Percentiles rank a stretch among this genome's conserved stretches.
Conservation (phyloP, 2,797 vertebrate species). For the Myoxocephalus aenaeus region DNA sequence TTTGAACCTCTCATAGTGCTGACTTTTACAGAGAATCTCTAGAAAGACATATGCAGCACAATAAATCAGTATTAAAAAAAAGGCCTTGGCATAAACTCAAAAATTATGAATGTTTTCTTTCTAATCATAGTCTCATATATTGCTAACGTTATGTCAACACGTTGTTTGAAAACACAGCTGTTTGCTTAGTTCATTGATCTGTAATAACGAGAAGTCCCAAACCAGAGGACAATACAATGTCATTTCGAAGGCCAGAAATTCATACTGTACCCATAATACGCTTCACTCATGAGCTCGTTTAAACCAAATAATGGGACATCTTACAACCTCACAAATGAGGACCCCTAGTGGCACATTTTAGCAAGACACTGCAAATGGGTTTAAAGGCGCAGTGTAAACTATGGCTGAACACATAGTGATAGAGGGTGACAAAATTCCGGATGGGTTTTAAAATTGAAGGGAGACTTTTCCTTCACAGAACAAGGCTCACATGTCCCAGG, state of each 20-base stretch:
- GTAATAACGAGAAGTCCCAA: background rate
- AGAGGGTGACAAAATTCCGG: background rate
- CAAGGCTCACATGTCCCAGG: too few species aligned
- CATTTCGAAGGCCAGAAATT: background rate
- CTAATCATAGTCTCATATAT: background rate
- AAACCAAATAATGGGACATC: background rate
- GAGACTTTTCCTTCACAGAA: too few species aligned
- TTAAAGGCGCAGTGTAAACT: background rate
- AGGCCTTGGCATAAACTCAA: background rate
- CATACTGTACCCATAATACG: background rate
- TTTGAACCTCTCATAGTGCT: background rate
- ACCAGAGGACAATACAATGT: background rate
- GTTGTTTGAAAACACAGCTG: background rate
- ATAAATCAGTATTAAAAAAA: background rate
- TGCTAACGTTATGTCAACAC: background rate
- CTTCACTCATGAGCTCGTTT: background rate
- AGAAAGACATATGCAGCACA: background rate
- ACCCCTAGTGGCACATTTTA: conserved; percentile 9
- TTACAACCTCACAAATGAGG: background rate
- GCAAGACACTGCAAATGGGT: background rate
- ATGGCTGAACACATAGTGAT: background rate
- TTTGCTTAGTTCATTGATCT: background rate
- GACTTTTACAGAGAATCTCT: background rate
- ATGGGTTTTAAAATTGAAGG: too few species aligned
- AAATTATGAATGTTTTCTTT: background rate